phyloP scores from a whole-genome alignment of 2,797 vertebrate genomes.

The Squalus acanthias region DNA sequence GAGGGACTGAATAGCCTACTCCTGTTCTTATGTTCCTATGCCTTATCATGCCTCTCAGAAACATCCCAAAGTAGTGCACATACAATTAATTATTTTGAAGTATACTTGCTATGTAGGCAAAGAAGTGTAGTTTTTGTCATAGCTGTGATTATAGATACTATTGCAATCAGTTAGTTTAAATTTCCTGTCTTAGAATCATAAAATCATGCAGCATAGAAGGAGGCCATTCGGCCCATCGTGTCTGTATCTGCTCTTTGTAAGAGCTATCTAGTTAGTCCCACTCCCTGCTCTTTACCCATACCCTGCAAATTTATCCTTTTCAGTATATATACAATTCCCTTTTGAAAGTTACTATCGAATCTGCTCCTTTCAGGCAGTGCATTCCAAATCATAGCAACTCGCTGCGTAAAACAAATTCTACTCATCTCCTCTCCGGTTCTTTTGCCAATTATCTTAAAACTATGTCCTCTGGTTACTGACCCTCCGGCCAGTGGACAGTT shows the following conservation, averaged over 20 bases:
- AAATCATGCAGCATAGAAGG: not conserved
- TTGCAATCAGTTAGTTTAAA: not conserved
- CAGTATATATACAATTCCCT: not conserved
- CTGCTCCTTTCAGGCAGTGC: not conserved
- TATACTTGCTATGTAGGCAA: too few relatives aligned
- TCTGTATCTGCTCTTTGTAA: not conserved
- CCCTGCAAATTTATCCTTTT: not conserved
- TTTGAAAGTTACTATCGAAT: not conserved
- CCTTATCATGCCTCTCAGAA: not conserved
- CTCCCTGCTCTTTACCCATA: not conserved
- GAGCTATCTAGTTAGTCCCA: not conserved
- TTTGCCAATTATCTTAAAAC: too few relatives aligned
- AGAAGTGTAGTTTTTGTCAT: too few relatives aligned
- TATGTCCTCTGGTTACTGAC: too few relatives aligned
- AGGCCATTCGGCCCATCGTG: not conserved
- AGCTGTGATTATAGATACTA: not conserved
- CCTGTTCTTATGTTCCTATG: too few relatives aligned
- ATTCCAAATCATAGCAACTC: not conserved
- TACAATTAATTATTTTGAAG: too few relatives aligned
- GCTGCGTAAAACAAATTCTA: not conserved
- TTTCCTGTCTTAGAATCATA: not conserved
- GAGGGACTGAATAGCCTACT: too few relatives aligned
- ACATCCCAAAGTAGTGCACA: not conserved
- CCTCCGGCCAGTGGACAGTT: not conserved
- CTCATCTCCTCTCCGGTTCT: not conserved